Conservation (phyloP, 2,888 invertebrate genomes). For the Meiosimyza platycephala region DNA sequence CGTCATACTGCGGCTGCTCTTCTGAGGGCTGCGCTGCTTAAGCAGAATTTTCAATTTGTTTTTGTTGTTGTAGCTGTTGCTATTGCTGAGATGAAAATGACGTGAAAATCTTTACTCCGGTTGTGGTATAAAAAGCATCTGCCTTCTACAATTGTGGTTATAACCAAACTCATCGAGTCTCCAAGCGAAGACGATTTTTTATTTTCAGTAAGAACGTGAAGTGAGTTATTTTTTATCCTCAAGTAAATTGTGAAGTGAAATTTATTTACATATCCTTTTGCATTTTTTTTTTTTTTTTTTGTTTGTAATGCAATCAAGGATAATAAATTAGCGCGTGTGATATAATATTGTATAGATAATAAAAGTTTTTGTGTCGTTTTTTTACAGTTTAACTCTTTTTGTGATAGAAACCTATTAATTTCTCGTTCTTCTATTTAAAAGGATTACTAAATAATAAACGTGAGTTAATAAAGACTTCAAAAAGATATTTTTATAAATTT, state of each 20-base stretch:
- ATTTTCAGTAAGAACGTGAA: constrained; percentile 48
- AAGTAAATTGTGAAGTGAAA: not conserved
- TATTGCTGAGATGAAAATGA: constrained; percentile 27
- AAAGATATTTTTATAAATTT: no score
- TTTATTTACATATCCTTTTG: not conserved
- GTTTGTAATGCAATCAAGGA: not conserved
- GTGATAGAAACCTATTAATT: not conserved
- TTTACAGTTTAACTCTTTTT: not conserved
- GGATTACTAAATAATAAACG: not conserved
- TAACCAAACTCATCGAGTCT: constrained; percentile 52
- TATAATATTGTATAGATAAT: not conserved
- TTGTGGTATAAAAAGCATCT: constrained; percentile 32
- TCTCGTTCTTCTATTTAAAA: not conserved
- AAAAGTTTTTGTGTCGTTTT: constrained; percentile 3
- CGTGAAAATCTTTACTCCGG: constrained; percentile 29
- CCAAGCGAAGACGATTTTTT: constrained; percentile 53
- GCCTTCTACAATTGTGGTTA: constrained; percentile 22
- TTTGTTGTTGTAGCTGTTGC: constrained; percentile 35
- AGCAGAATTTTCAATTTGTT: constrained; percentile 52
- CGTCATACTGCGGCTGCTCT: not conserved
- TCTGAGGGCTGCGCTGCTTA: constrained; percentile 22
- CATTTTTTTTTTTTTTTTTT: not conserved
- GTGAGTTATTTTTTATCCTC: constrained; percentile 42
- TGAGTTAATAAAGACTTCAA: no score
- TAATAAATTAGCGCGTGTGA: no score